Conservation (phyloP, 1,140 invertebrate genomes). For the Mesaphorura yosii region DNA sequence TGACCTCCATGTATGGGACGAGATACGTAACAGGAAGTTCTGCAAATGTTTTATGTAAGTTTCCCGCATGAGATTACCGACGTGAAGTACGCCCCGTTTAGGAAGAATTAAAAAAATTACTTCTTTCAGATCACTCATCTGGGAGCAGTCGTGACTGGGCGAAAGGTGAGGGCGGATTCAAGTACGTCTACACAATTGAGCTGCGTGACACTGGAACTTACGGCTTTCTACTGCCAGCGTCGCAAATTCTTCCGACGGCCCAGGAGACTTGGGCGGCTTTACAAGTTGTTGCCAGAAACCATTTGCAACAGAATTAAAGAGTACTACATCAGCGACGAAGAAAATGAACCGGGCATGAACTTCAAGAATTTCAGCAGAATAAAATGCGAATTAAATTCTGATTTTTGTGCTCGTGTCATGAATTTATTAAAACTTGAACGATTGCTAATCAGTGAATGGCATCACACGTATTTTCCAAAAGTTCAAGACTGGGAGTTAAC, state of each 20-base stretch:
- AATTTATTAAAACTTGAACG: no score
- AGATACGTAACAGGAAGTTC: conserved; percentile 32
- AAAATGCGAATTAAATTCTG: no score
- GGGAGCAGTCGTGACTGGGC: conserved; percentile 90
- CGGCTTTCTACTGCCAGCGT: conserved; percentile 47
- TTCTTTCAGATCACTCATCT: conserved; percentile 33
- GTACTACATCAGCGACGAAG: no score
- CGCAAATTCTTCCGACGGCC: conserved; percentile 33
- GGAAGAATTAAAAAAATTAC: no score
- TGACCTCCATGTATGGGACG: conserved; percentile 25
- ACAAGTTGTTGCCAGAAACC: conserved; percentile 19
- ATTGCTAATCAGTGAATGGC: no score
- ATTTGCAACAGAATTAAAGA: no score
- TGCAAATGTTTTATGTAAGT: conserved; percentile 34
- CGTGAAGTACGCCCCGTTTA: neutral
- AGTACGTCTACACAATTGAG: conserved; percentile 51
- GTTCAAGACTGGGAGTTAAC: no score
- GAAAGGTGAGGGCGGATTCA: conserved; percentile 64
- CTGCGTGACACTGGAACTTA: conserved; percentile 42
- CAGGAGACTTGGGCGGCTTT: conserved; percentile 28
- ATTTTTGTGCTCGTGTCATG: no score
- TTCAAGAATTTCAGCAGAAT: no score
- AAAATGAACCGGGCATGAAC: no score
- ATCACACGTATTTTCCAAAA: no score
- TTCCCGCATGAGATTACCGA: neutral